Evolutionary conservation across 1,140 invertebrate genomes (phyloP).

Genomic region (Zophobas atratus): DNA sequence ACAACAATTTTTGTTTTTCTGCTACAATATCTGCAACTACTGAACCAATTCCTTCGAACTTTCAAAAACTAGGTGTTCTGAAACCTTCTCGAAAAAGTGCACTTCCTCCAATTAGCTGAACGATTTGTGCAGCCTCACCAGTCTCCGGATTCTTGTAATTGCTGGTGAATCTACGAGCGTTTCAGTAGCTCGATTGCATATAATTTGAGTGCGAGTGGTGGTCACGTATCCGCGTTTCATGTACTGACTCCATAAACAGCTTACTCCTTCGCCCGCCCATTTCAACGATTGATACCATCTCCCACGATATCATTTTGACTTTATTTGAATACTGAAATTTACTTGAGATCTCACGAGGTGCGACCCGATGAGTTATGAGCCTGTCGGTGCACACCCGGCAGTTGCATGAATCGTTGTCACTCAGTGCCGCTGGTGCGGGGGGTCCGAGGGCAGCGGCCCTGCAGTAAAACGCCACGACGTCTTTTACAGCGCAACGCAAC

Average conservation of each 20-base stretch:
- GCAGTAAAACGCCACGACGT: too few relatives aligned
- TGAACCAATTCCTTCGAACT: too few relatives aligned
- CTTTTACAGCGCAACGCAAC: too few relatives aligned
- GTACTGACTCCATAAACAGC: slow-evolving; percentile 54
- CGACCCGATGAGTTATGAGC: slow-evolving; percentile 11
- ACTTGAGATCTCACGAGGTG: slow-evolving; percentile 24
- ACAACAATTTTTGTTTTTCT: too few relatives aligned
- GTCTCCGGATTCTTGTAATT: slow-evolving; percentile 40
- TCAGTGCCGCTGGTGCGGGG: too few relatives aligned
- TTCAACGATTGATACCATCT: slow-evolving; percentile 53
- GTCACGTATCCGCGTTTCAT: slow-evolving; percentile 55
- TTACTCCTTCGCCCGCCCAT: slow-evolving; percentile 49
- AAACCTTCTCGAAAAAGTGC: background rate
- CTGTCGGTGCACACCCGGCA: slow-evolving; percentile 8
- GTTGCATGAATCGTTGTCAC: background rate
- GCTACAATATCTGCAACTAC: too few relatives aligned
- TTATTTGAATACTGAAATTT: slow-evolving; percentile 35
- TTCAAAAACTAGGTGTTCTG: too few relatives aligned
- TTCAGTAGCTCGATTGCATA: slow-evolving; percentile 55
- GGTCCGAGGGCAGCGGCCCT: too few relatives aligned
- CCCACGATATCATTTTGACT: slow-evolving; percentile 48
- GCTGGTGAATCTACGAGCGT: slow-evolving; percentile 46
- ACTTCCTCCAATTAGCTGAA: slow-evolving; percentile 23
- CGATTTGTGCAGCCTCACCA: slow-evolving; percentile 13
- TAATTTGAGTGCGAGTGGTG: slow-evolving; percentile 54